phyloP scores from a whole-genome alignment of 2,113 vertebrate species.

The Galbula dea region DNA sequence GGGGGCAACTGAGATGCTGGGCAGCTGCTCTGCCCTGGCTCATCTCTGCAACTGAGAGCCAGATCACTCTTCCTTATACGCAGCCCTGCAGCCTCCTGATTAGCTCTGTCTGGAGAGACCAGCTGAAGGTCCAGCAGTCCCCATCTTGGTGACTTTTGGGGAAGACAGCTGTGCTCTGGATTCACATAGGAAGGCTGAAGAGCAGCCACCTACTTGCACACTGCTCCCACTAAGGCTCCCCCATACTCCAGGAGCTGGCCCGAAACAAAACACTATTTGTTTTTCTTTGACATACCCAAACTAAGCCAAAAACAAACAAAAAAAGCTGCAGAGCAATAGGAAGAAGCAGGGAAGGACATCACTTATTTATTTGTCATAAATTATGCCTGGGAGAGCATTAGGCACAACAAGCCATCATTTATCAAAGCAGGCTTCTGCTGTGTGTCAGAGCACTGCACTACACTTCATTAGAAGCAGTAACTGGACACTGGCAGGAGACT shows the following conservation, averaged over 20 bases:
- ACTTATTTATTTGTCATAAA: background rate
- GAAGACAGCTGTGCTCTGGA: background rate
- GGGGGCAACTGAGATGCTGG: background rate
- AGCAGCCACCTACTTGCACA: background rate
- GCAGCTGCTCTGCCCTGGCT: background rate
- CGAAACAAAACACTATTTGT: background rate
- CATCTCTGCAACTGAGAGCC: fast-evolving
- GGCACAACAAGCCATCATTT: background rate
- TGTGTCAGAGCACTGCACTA: background rate
- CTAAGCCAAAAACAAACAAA: background rate
- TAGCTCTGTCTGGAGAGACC: background rate
- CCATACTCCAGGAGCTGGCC: fast-evolving
- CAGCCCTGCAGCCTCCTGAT: background rate
- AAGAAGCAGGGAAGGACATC: background rate
- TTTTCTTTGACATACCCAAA: background rate
- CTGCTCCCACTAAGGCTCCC: background rate
- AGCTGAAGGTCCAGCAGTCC: fast-evolving
- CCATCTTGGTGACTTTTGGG: background rate
- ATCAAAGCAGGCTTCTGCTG: background rate
- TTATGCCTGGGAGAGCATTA: background rate
- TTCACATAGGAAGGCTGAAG: background rate
- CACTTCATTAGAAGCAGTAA: background rate
- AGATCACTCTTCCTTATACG: background rate
- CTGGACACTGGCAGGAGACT: background rate
- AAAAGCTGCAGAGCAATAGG: background rate